Evolutionary conservation across 53 echinoderm and acorn worm genomes (phyloP), one percentile per base, ranked within the genome.

Genomic region (Hippasteria phrygiana): DNA sequence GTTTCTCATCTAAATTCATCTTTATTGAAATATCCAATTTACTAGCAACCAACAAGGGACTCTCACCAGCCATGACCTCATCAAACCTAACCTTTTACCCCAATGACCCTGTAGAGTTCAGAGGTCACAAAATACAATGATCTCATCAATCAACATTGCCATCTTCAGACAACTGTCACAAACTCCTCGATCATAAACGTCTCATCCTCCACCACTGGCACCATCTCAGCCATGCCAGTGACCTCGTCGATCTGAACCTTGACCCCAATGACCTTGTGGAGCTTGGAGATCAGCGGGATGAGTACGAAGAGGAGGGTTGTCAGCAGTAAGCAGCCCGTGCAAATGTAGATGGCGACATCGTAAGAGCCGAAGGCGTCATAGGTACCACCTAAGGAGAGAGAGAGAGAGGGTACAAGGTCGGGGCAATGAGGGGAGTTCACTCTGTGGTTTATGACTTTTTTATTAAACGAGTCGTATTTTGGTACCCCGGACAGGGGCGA

Each of bases 301-400:
- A 81, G 65, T 64, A 65, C 17, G 66, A 62, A 81, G 14, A 63
- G 20, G 46, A 65, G 3, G 5, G 63, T 36, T 8, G 81, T 81
- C 29, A 81, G 81, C 43, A 81, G 29, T 13, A 81, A 65, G 34
- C 62, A 81, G 32, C 81, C 81, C 1, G 81, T 45, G 81, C 88
- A 77, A 43, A 88, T 37, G 77, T 77, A 88, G 33, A 88, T 64
- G 22, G 88, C 63, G 14, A 66, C 43, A 20, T 77, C 65, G 48
- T 88, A 88, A 1, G 77, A 62, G 22, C 65, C 65, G 8, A 73
- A 77, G 26, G 88, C 77, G 37, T 88, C 88, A 6, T 42, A 88
- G 6, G 66, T 77, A 27, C 76, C 66, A 64, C 88, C 88, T 88
- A 33, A 16, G 42, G 51, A 22, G 54, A 5, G 24, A 5, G 18